Base-by-base conservation (phyloP, 1,140 invertebrate species). In the Drosophila nebulosa region DNA sequence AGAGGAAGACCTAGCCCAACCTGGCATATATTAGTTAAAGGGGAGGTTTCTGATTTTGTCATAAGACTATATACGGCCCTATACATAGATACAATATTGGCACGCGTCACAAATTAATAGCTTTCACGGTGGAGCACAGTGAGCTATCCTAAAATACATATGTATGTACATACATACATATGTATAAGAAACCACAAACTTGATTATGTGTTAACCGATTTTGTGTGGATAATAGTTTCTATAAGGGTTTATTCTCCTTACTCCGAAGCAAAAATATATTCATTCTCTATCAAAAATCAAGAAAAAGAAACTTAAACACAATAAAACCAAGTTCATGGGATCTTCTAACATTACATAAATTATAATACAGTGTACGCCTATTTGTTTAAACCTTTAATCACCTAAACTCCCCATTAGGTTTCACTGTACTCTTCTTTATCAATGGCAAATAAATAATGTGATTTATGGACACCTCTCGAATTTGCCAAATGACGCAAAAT, bases 1-100 rank as follows among this genome's bases (percentile, higher is more conserved):
- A 66, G 56, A 66, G 56, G 55, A 65, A 72, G 76, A 79, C 76
- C 75, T 79, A 79, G 60, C 61, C 76, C 75, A 79, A 79, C 42
- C 56, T 64, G 35, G 27, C 35, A 16, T 50, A 16, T 50, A 55
- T 71, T 71, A 78, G 78, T 84, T 46, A 21, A 21, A 46, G 39
- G 79, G 61, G n/a, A n/a, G 7, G 58, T 52, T 68, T 69, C n/a
- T 59, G 70, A 74, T 79, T 84, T 72, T 32, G 22, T 14, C 58
- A 27, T 18, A 46, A 61, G 50, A 46, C 39, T 46, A 78, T 56
- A 74, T 74, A 46, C 7, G 18, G 16, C 18, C 64, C 32, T 65
- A 56, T 30, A 64, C 51, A 58, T 30, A 68, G 55, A 63, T 42
- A 55, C 57, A 64, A 70, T 67, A 70, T 70, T 78, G 72, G 60